Evolutionary conservation across 2,888 invertebrate species (phyloP).

Genomic region (Sinhomidia bicolor): DNA sequence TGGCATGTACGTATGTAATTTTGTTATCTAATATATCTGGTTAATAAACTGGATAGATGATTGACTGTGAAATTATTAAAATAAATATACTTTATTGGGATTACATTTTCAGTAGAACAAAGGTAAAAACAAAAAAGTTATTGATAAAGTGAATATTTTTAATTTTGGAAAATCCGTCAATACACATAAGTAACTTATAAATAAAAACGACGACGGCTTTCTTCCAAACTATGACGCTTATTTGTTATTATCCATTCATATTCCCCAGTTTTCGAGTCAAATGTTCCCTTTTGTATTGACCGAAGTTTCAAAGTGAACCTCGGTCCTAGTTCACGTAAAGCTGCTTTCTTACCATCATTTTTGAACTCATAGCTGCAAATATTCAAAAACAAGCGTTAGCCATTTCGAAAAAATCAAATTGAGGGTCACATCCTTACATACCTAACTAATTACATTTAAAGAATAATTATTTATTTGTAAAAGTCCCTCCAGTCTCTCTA

Average conservation of each 20-base stretch:
- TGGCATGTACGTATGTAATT: neutral
- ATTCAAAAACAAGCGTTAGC: too few relatives aligned
- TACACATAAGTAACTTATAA: slow-evolving; percentile 84
- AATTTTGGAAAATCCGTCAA: too few relatives aligned
- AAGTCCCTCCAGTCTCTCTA: slow-evolving; percentile 88
- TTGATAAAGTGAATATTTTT: too few relatives aligned
- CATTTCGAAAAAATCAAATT: too few relatives aligned
- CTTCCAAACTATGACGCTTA: slow-evolving; percentile 96
- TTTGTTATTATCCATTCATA: slow-evolving; percentile 97
- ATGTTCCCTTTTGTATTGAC: slow-evolving; percentile 97
- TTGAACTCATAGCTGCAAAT: slow-evolving; percentile 91
- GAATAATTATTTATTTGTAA: too few relatives aligned
- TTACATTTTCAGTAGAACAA: neutral
- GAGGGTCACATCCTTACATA: too few relatives aligned
- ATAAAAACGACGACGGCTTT: slow-evolving; percentile 95
- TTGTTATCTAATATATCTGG: too few relatives aligned
- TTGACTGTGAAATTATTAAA: neutral
- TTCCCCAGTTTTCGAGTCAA: slow-evolving; percentile 98
- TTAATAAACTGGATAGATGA: neutral
- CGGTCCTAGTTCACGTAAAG: slow-evolving; percentile 97
- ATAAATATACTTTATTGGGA: slow-evolving; percentile 7
- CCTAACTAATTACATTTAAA: too few relatives aligned
- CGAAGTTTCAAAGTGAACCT: slow-evolving; percentile 96
- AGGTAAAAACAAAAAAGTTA: too few relatives aligned
- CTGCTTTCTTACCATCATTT: slow-evolving; percentile 84